A percentile compares a stretch with the other conserved stretches of the same genome.
Evolutionary conservation across 1,140 invertebrate species (phyloP).

Genomic region (Pinna nobilis): DNA sequence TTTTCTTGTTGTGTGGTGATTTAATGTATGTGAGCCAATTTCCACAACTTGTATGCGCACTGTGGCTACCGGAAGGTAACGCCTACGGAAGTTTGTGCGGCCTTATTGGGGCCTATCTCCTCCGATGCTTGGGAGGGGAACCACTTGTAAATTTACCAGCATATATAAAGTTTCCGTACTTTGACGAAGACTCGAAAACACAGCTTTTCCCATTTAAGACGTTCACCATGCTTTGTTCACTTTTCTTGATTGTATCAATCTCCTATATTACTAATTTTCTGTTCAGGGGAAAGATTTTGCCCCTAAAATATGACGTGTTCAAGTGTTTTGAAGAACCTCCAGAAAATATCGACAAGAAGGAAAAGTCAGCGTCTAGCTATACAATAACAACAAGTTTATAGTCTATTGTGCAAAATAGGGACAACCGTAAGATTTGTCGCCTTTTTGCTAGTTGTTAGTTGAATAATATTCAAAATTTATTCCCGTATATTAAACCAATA

Average conservation of each 20-base stretch:
- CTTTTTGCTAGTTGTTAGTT: too few species aligned
- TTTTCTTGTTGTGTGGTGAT: conserved; percentile 60
- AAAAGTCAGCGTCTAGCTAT: too few species aligned
- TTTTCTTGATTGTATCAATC: conserved; percentile 43
- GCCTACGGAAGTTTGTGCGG: conserved; percentile 91
- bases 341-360: too few species aligned
- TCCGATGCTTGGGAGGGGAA: conserved; percentile 90
- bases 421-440: too few species aligned
- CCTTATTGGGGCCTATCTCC: conserved; percentile 89
- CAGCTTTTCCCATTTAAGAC: conserved; percentile 65
- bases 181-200: conserved; percentile 78
- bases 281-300: conserved; percentile 31
- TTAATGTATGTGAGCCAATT: conserved; percentile 61
- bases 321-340: too few species aligned
- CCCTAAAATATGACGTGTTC: conserved; percentile 32
- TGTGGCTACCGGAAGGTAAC: conserved; percentile 80
- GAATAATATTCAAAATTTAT: too few species aligned
- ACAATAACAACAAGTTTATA: too few species aligned
- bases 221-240: conserved; percentile 51
- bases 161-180: conserved; percentile 89
- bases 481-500: too few species aligned
- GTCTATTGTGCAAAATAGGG: too few species aligned
- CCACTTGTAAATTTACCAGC: conserved; percentile 86
- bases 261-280: conserved; percentile 49
- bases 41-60: conserved; percentile 56